phyloP scores from a whole-genome alignment of 2,113 vertebrate species.

The Sander vitreus region DNA sequence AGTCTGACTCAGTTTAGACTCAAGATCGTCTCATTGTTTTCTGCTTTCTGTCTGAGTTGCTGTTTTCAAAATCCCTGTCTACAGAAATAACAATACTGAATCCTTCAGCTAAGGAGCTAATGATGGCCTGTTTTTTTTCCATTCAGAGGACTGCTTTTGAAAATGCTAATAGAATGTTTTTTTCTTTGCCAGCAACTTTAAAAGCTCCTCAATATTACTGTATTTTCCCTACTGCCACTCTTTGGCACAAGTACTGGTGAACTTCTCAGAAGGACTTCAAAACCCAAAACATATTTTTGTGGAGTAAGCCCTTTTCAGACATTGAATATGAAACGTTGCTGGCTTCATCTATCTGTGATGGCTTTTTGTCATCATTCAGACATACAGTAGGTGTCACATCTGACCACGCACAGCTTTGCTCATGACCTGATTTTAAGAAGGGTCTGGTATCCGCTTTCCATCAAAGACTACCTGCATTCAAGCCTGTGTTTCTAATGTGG shows the following conservation, averaged over 20 bases:
- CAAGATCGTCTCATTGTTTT: background rate
- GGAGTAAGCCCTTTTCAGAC: background rate
- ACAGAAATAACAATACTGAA: background rate
- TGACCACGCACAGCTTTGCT: background rate
- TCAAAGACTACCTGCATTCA: conserved; percentile 2
- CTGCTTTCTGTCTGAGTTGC: conserved; percentile 1
- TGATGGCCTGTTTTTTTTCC: background rate
- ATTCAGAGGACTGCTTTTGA: background rate
- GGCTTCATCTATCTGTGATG: background rate
- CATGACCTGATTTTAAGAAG: conserved; percentile 1
- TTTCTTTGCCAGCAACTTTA: background rate
- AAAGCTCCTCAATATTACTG: background rate
- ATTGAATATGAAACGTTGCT: background rate
- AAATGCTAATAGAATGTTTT: background rate
- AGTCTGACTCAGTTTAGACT: background rate
- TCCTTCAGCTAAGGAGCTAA: background rate
- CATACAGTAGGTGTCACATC: background rate
- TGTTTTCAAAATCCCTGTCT: background rate
- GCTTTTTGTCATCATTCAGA: background rate
- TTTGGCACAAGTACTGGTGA: background rate
- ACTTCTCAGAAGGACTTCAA: background rate
- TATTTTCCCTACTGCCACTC: background rate
- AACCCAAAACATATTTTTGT: background rate
- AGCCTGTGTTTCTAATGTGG: background rate
- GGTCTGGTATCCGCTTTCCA: background rate